Evolutionary conservation across 1,140 invertebrate genomes (phyloP).

Genomic region (Megathymus violae): DNA sequence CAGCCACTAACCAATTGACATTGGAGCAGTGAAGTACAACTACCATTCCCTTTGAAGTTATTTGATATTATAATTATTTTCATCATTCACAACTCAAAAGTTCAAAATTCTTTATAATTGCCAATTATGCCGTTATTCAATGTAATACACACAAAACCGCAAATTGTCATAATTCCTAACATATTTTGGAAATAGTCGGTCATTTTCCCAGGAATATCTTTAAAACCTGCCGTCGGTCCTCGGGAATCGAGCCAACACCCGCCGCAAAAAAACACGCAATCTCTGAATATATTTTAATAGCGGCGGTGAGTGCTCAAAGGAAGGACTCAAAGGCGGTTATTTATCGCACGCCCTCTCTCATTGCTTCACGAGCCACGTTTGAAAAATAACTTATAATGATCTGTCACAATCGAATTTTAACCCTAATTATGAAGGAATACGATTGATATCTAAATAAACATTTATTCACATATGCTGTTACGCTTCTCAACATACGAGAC

Average conservation of each 20-base stretch:
- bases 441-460: conserved; percentile 52
- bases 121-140: too few species aligned
- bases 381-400: conserved; percentile 66
- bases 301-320: conserved; percentile 75
- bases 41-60: too few species aligned
- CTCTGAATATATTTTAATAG: conserved; percentile 80
- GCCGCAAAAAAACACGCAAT: conserved; percentile 72
- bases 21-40: too few species aligned
- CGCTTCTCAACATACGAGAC: conserved; percentile 60
- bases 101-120: too few species aligned
- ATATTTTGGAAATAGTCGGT: conserved; percentile 32
- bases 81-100: too few species aligned
- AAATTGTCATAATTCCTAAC: neutral
- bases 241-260: conserved; percentile 56
- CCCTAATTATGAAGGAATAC: conserved; percentile 49
- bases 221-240: conserved; percentile 51
- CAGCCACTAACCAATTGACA: too few species aligned
- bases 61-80: too few species aligned
- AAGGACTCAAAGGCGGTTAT: conserved; percentile 70
- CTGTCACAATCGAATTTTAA: conserved; percentile 44
- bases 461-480: conserved; percentile 58
- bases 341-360: conserved; percentile 82
- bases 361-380: conserved; percentile 64
- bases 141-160: too few species aligned
- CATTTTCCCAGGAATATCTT: conserved; percentile 30